These are phyloP conservation scores for Trogon surrucura DNA, from an alignment of 2,113 vertebrate species.

Conservation along the genomic window DNA sequence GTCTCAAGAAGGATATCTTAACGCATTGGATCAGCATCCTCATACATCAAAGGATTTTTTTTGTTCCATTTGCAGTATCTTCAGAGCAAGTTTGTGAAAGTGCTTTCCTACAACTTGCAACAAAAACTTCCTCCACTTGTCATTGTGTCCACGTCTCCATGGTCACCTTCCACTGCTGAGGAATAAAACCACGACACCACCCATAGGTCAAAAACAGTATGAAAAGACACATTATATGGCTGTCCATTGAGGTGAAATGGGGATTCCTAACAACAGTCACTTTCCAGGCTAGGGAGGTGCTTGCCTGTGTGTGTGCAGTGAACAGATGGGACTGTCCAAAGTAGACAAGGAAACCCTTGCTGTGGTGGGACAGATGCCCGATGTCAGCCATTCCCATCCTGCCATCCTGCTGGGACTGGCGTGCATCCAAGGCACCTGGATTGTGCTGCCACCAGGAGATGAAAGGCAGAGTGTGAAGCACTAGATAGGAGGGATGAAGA, in stretches of 20 bases:
- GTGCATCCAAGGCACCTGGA: neutral
- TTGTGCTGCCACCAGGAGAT: neutral
- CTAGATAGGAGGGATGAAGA: neutral
- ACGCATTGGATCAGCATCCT: neutral
- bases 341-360: neutral
- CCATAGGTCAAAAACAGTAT: neutral
- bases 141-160: neutral
- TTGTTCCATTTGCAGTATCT: neutral
- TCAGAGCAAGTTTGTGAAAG: neutral
- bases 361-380: neutral
- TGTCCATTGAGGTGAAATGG: neutral
- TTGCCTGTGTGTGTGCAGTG: neutral
- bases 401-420: neutral
- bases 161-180: neutral
- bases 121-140: neutral
- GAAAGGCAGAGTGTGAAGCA: neutral
- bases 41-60: neutral
- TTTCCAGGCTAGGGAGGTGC: neutral
- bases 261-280: neutral
- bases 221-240: accelerated
- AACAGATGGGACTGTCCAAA: neutral
- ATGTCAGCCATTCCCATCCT: neutral
- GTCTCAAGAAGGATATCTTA: neutral
- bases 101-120: neutral
- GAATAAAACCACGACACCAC: neutral